Base-by-base conservation (phyloP, 2,113 vertebrate genomes). In the Odontesthes bonariensis region DNA sequence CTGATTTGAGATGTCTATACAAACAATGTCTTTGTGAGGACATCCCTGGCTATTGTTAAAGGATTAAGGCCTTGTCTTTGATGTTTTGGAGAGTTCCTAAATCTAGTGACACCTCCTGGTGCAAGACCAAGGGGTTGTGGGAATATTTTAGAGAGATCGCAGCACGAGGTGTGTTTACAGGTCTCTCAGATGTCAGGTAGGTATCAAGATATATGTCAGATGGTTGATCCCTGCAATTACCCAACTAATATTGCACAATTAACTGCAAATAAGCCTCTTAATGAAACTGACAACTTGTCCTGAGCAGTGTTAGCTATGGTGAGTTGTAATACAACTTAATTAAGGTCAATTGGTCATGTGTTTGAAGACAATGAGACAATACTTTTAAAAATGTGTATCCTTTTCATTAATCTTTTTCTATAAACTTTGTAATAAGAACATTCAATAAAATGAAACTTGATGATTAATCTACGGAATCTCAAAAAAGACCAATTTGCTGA, bases 21-120 rank as follows among this genome's bases (percentile, higher is more conserved):
- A 92, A 95, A 95, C 93, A 86, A 72, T 85, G 77, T 83, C 93
- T 94, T 93, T 95, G 93, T 94, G 84, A 81, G 88, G 85, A 80
- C 93, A 92, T 91, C 90, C 87, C 88, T 88, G 86, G 89, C 74
- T 87, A 83, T 79, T 88, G 86, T 92, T 82, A 72, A 76, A 79
- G 85, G 92, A 86, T 95, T 94, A 93, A 94, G 86, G 84, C 90
- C 83, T 80, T 22, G 77, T 90, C 90, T 96, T 95, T 95, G 93
- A 96, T 93, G 93, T 92, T 63, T 66, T 89, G 91, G 90, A 93
- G 89, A 91, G 82, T 83, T 86, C 90, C 87, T 87, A 93, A 93
- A 89, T 75, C 82, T 83, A 81, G 86, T 89, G 92, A 92, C 84
- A 81, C 83, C 87, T 91, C 82, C 81, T 88, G 51, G 59, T 79